Percentiles rank a stretch among this genome's conserved stretches.
phyloP scores from a whole-genome alignment of 2,113 vertebrate genomes.

The Pan paniscus region DNA sequence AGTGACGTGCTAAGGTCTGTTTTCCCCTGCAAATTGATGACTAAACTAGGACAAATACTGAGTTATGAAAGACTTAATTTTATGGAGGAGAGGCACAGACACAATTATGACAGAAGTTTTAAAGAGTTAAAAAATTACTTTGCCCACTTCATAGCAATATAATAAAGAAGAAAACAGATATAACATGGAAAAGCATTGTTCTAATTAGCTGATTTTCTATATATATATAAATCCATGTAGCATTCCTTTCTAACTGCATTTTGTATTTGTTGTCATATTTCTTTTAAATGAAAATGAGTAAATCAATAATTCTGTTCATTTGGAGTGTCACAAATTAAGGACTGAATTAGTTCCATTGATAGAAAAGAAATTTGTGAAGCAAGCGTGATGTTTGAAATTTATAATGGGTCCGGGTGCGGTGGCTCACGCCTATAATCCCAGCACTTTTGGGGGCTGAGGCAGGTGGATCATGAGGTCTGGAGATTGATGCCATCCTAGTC shows the following conservation, averaged over 20 bases:
- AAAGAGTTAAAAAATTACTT: background rate
- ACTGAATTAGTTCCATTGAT: slow-evolving; percentile 21
- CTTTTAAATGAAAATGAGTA: slow-evolving; percentile 29
- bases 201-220: background rate
- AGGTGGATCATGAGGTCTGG: too few species aligned
- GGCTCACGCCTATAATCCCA: too few species aligned
- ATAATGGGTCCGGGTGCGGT: background rate
- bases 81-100: background rate
- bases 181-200: background rate
- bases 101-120: background rate
- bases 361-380: slow-evolving; percentile 9
- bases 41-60: background rate
- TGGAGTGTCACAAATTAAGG: background rate
- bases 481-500: too few species aligned
- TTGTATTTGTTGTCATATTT: slow-evolving; percentile 14
- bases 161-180: background rate
- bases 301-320: slow-evolving; percentile 21
- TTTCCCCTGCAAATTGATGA: background rate
- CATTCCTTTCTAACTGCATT: background rate
- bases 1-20: background rate
- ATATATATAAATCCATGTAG: background rate
- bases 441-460: too few species aligned
- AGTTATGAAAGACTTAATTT: background rate
- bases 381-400: background rate
- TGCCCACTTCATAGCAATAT: background rate